Evolutionary conservation across 2,797 vertebrate species (phyloP), one percentile per base, ranked within the genome.

Genomic region (Pangasius krempfi): DNA sequence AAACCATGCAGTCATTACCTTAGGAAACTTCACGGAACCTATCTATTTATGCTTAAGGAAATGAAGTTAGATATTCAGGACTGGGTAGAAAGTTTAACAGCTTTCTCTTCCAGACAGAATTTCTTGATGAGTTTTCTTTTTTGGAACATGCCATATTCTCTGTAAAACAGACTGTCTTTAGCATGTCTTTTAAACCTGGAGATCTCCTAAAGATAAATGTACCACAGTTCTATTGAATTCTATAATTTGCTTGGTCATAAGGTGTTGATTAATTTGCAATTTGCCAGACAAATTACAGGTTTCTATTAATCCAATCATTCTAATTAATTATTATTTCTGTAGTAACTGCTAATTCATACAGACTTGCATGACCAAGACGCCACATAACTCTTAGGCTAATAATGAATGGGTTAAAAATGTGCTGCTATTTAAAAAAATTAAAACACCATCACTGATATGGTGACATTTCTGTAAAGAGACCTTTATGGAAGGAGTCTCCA

Each of bases 1-100:
- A 88, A 52, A 73, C 13, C 70, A 30, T 40, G 56, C 27, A 52
- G 70, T 52, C 80, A 52, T 75, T 50, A 64, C n/a, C 68, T 84
- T 47, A 7, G 33, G n/a, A 62, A 16, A 60, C 44, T 9, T 88
- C 40, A 62, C 37, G 13, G n/a, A 37, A 80, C 30, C 8, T 1
- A 30, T 37, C n/a, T 40, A 81, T 40, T 60, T 40, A 40, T 82
- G 20, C 33, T 81, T 40, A 82, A 13, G 33, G 58, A 56, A 58
- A 58, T 1, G 0, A 56, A 12, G 50, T 13, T 9, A 47, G 18
- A 30, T 22, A 47, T 78, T 52, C 37, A 78, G 58, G 72, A 78
- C 4, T 1, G 25, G 20, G 20, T 0, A n/a, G 5, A 78, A 52
- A 78, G 47, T 52, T 47, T 27, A 54, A 33, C 1, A 5, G 25